Base-by-base conservation (phyloP, 2,113 vertebrate genomes). In the Sturnus vulgaris region DNA sequence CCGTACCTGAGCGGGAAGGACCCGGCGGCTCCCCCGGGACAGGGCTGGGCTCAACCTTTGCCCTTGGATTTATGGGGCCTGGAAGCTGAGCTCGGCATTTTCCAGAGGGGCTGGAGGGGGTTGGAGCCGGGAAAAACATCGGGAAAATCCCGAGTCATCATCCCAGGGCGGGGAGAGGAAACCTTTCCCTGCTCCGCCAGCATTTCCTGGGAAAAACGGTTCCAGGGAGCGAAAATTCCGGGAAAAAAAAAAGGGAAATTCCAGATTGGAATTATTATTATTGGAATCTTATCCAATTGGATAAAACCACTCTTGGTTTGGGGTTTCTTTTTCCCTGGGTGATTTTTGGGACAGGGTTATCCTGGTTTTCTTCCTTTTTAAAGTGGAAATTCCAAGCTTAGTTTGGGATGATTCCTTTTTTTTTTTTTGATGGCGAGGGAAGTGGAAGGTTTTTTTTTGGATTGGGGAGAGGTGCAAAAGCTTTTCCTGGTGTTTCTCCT, bases 91-190 rank as follows among this genome's bases (percentile, higher is more conserved):
- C 9, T 2, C 1, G 35, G 53, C 3, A 0, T 28, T 69, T 82
- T 21, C 44, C 7, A 0, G 33, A 10, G 40, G 24, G 17, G 12
- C 39, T 2, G 3, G 49, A 66, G 27, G 27, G 28, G 14, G 24
- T 14, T 27, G 78, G 53, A 39, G 10, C 22, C 0, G 1, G 52
- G 42, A 13, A 40, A 69, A 69, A 28, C 0, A 1, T 13, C 64
- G 0, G 1, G 30, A 11, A 81, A n/a, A 69, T 49, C 52, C n/a
- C 5, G 4, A 46, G 17, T 4, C 13, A 20, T 9, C 2, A 0
- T 11, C 44, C 64, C 2, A 2, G 71, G 30, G 18, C 53, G 12
- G 40, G 40, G 33, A 59, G n/a, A 39, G 40, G 33, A 55, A 79
- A 55, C 12, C 25, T 11, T 44, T 30, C 76, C 76, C 60, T 53